phyloP scores from a whole-genome alignment of 1,140 invertebrate species.

The Drosophila setifemur region DNA sequence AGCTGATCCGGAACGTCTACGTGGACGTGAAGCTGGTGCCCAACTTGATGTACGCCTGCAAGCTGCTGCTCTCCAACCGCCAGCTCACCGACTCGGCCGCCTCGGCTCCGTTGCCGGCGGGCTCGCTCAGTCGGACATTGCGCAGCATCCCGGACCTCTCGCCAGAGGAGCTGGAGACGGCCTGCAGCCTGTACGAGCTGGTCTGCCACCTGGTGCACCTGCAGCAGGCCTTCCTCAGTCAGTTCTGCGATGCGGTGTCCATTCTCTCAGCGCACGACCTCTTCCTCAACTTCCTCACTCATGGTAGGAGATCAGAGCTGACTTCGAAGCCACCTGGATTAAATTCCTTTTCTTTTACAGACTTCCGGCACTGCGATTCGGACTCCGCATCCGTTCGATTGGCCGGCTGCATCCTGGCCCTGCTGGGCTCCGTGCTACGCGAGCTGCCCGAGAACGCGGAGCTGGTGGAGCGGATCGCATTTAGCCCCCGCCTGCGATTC shows the following conservation, averaged over 20 bases:
- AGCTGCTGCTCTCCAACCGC: constrained; percentile 84
- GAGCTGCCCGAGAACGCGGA: constrained; percentile 89
- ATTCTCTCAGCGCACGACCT: constrained; percentile 85
- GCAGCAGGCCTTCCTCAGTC: constrained; percentile 87
- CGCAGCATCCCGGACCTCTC: constrained; percentile 83
- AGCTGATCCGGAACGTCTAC: constrained; percentile 85
- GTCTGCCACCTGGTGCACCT: constrained; percentile 88
- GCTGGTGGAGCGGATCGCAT: constrained; percentile 88
- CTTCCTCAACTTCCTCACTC: constrained; percentile 84
- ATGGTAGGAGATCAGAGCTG: constrained; percentile 84
- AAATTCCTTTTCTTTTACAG: constrained; percentile 78
- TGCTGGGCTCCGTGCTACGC: constrained; percentile 89
- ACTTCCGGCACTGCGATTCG: constrained; percentile 85
- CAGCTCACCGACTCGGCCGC: constrained; percentile 59
- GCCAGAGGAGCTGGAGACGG: constrained; percentile 85
- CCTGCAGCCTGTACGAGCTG: constrained; percentile 87
- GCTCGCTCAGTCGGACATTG: constrained; percentile 54
- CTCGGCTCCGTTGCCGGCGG: constrained; percentile 32
- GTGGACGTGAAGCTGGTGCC: constrained; percentile 89
- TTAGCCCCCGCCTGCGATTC: constrained; percentile 84
- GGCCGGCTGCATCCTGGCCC: constrained; percentile 85
- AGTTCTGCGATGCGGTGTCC: constrained; percentile 90
- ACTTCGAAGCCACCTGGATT: too few species aligned
- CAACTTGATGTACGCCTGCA: constrained; percentile 89
- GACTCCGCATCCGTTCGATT: constrained; percentile 85